Conservation (phyloP, 2,888 invertebrate species). For the Yponomeuta cagnagella region DNA sequence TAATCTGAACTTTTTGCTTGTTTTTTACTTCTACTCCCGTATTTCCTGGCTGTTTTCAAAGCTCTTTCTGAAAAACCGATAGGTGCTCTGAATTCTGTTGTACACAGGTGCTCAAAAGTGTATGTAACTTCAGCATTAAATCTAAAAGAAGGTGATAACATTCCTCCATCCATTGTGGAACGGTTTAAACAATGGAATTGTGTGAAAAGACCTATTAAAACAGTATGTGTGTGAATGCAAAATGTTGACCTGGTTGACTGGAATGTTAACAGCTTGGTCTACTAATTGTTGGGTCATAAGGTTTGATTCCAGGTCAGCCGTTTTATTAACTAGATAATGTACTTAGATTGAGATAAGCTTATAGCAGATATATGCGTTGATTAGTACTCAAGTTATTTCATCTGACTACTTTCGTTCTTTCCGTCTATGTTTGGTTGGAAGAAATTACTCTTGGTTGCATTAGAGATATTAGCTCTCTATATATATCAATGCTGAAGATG, state of each 20-base stretch:
- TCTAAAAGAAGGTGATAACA: not conserved
- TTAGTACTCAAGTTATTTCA: not conserved
- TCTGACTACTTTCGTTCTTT: too few species aligned
- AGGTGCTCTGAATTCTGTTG: not conserved
- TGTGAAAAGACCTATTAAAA: not conserved
- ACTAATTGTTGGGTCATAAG: slow-evolving; percentile 3
- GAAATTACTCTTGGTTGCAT: too few species aligned
- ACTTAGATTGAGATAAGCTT: not conserved
- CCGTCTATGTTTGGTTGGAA: too few species aligned
- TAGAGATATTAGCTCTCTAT: too few species aligned
- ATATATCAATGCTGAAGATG: too few species aligned
- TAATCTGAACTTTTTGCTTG: too few species aligned
- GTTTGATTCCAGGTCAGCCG: not conserved
- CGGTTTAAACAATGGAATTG: not conserved
- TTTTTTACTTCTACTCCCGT: too few species aligned
- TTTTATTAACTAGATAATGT: not conserved
- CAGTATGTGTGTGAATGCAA: not conserved
- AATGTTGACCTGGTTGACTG: not conserved
- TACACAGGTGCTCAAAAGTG: not conserved
- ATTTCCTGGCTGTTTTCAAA: too few species aligned
- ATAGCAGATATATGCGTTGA: not conserved
- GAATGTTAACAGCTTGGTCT: not conserved
- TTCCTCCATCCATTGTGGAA: not conserved
- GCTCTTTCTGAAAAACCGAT: not conserved
- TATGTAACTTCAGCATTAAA: not conserved